Evolutionary conservation across 2,888 invertebrate species (phyloP), one percentile per base, ranked within the genome.

Genomic region (Sminthurides aquaticus): DNA sequence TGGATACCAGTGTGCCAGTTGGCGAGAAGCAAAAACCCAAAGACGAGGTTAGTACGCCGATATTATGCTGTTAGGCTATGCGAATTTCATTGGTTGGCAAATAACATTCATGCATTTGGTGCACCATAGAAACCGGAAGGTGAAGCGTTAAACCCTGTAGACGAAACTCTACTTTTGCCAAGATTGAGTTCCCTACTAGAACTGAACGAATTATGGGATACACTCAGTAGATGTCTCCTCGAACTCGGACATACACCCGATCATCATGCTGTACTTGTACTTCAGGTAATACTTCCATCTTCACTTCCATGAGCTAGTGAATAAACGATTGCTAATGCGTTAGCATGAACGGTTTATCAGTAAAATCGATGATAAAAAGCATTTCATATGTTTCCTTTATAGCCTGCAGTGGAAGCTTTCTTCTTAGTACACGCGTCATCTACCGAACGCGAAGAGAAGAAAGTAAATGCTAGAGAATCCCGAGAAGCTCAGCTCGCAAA

Each of bases 321-420:
- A 8, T 15, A 15, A 43, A 43, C 15, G 15, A 15, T 43, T 43
- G 48, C 15, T 43, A 15, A 15, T 43, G 15, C 48, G 48, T 43
- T n/a, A n/a, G n/a, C n/a, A n/a, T 22, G 5, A 58, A n/a, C n/a
- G n/a, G n/a, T n/a, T n/a, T n/a, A n/a, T n/a, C n/a, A n/a, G 8
- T 43, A 8, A 18, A 43, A 43, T 11, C 43, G 43, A 43, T 11
- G 43, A 11, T 43, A 11, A 11, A 43, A 43, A 43, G 8, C 43
- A 11, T 11, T 11, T 43, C 8, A 43, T 18, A 43, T 52, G 18
- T 61, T 57, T 64, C 52, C 63, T 69, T 62, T 63, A 58, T 76
- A 86, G 79, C 90, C 91, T 27, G 88, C 91, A 3, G 91, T 93
- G 2, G 92, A 93, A 79, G 90, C 91, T 15, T 93, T 93, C 81